Evolutionary conservation across 2,797 vertebrate genomes (phyloP).

Genomic region (Enteromius mattozi): DNA sequence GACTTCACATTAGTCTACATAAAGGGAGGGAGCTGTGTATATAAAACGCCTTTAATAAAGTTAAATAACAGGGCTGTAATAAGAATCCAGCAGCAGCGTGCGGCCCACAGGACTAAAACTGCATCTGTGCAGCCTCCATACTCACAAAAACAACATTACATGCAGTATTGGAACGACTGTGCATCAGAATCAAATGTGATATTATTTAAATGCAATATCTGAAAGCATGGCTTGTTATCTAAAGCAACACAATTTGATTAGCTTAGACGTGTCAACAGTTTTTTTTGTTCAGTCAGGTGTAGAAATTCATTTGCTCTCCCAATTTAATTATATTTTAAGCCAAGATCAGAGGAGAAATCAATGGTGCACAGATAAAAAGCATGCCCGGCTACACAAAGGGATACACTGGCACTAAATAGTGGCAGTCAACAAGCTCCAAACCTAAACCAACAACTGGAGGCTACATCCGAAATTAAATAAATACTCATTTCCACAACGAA

Average conservation of each 20-base stretch:
- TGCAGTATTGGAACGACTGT: not conserved
- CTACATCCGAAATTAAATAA: conserved; percentile 32
- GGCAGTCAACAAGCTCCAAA: conserved; percentile 32
- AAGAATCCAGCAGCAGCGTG: conserved; percentile 51
- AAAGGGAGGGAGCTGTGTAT: conserved; percentile 63
- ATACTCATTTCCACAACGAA: conserved; percentile 21
- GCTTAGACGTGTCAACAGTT: not conserved
- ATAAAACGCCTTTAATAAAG: conserved; percentile 66
- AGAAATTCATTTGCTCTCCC: conserved; percentile 36
- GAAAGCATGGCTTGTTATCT: not conserved
- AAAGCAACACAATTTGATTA: not conserved
- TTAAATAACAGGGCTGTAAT: conserved; percentile 66
- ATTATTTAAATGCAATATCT: conserved; percentile 13
- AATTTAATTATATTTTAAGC: conserved; percentile 29
- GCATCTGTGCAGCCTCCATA: conserved; percentile 35
- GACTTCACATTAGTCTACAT: conserved; percentile 68
- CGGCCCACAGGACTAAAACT: conserved; percentile 58
- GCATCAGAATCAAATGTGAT: conserved; percentile 7
- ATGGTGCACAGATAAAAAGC: conserved; percentile 40
- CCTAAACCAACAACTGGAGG: conserved; percentile 26
- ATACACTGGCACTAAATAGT: conserved; percentile 20
- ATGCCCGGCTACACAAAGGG: not conserved
- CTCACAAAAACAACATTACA: conserved; percentile 20
- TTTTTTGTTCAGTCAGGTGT: conserved; percentile 25
- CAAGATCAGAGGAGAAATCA: conserved; percentile 25